Percentiles rank a stretch among this genome's conserved stretches.
phyloP scores from a whole-genome alignment of 1,140 invertebrate genomes.

The Pseudoatta argentina region DNA sequence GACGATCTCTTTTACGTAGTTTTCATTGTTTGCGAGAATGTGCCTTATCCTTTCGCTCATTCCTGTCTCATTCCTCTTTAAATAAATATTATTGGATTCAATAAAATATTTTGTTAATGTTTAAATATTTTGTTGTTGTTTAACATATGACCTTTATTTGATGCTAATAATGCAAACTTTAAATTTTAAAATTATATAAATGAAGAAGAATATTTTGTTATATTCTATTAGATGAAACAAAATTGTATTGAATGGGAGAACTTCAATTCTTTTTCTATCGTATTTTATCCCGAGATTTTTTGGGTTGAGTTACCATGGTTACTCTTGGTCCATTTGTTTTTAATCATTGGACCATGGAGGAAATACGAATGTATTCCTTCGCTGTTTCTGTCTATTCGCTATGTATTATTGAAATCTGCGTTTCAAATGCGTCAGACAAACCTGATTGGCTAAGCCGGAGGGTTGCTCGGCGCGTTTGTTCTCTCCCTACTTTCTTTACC shows the following conservation, averaged over 20 bases:
- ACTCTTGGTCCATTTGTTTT: conserved; percentile 76
- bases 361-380: conserved; percentile 41
- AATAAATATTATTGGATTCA: background rate
- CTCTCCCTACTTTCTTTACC: conserved; percentile 14
- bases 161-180: background rate
- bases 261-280: background rate
- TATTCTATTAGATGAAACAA: background rate
- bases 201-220: background rate
- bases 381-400: conserved; percentile 55
- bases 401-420: conserved; percentile 77
- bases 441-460: conserved; percentile 75
- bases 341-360: conserved; percentile 74
- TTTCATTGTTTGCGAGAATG: background rate
- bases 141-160: background rate
- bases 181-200: background rate
- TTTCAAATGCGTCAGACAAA: conserved; percentile 70
- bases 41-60: background rate
- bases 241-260: background rate
- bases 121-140: no score
- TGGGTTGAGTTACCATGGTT: conserved; percentile 69
- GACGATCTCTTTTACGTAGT: background rate
- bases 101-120: background rate
- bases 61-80: background rate
- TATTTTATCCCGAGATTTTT: background rate
- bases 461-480: conserved; percentile 51